phyloP scores from a whole-genome alignment of 2,797 vertebrate genomes.

The Lycodopsis pacificus region DNA sequence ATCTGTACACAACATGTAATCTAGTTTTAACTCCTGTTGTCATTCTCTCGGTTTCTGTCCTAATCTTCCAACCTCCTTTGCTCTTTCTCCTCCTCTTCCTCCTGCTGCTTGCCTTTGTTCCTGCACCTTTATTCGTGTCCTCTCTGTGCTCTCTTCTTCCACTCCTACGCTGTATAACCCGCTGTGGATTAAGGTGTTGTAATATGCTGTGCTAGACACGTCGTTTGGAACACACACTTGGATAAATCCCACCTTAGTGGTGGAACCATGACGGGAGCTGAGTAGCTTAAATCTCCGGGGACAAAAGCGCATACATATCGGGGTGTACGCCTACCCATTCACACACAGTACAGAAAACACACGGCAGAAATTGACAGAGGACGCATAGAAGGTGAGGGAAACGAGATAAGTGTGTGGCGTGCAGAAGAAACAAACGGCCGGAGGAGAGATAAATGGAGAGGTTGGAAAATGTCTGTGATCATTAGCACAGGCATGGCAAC shows the following conservation, averaged over 20 bases:
- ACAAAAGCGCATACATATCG: conserved; percentile 38
- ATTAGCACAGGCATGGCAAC: conserved; percentile 30
- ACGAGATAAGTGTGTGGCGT: conserved; percentile 9
- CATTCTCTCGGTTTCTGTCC: conserved; percentile 30
- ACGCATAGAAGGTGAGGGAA: background rate
- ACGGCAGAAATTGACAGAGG: conserved; percentile 12
- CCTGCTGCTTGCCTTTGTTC: conserved; percentile 46
- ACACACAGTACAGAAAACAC: background rate
- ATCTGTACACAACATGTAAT: conserved; percentile 46
- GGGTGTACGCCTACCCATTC: conserved; percentile 5
- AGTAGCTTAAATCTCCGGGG: conserved; percentile 63
- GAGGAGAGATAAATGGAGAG: conserved; percentile 35
- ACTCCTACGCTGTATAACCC: conserved; percentile 50
- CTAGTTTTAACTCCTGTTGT: conserved; percentile 40
- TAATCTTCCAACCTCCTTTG: conserved; percentile 25
- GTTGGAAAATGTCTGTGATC: conserved; percentile 42
- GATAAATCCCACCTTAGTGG: conserved; percentile 66
- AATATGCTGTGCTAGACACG: conserved; percentile 52
- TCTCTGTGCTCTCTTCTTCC: conserved; percentile 47
- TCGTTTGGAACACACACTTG: conserved; percentile 64
- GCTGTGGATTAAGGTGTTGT: conserved; percentile 64
- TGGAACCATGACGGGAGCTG: conserved; percentile 50
- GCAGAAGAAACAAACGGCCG: conserved; percentile 36
- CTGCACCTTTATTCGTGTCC: conserved; percentile 51
- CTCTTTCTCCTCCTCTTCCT: conserved; percentile 18